Base-by-base conservation (phyloP, 2,113 vertebrate genomes). In the Coptodon bakossiorum region DNA sequence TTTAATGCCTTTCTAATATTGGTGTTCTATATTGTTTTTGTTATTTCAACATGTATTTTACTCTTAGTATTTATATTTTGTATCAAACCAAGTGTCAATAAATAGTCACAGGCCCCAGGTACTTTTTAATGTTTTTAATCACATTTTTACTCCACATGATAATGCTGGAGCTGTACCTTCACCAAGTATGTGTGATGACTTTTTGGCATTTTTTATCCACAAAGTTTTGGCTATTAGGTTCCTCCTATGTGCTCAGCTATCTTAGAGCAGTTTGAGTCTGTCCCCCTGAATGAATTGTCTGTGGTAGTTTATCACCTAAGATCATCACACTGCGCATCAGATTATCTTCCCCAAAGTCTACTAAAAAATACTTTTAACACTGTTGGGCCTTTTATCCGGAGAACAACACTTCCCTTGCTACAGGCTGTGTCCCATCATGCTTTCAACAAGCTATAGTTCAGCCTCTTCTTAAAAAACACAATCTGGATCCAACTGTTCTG, bases 1-100 rank as follows among this genome's bases (percentile, higher is more conserved):
- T 52, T 10, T 52, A 52, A 52, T 52, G 50, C 50, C 50, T 52
- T 52, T 52, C 17, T 52, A 52, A 52, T 52, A 8, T 52, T 52
- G 17, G 8, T 52, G 50, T 52, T 52, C 50, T 52, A 52, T n/a
- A 52, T n/a, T 52, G 50, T 2, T n/a, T 52, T n/a, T n/a, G 50
- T 52, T 52, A 52, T 5, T 52, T 52, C 50, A 52, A 52, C 50
- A 52, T 52, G 8, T 52, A 52, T 52, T n/a, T 52, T 52, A 52
- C 17, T n/a, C 3, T 52, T 52, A 52, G 50, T 52, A 52, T 52
- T 52, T 52, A 3, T 52, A 52, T 52, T 53, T n/a, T n/a, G 9
- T n/a, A 10, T 10, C 1, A 53, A 53, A 1, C 52, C 19, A n/a
- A 10, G 52, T 1, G 0, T 53, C 3, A n/a, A 53, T n/a, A 52